Evolutionary conservation across 2,797 vertebrate genomes (phyloP).

Genomic region (Chloroceryle inda): DNA sequence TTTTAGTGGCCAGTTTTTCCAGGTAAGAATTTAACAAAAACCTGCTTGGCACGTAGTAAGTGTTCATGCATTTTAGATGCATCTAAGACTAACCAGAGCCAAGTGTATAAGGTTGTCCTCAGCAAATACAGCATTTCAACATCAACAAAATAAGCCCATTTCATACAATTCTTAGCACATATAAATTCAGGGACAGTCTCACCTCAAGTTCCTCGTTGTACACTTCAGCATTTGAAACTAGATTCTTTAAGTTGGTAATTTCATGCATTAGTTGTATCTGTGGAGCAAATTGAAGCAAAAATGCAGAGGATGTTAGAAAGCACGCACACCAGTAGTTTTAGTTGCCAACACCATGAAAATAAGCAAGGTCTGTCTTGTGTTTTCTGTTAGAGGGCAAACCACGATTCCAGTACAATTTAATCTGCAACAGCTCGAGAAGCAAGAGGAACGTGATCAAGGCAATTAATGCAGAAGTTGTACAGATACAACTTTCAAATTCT

Average conservation of each 20-base stretch:
- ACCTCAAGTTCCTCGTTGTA: slow-evolving; percentile 88
- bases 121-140: background rate
- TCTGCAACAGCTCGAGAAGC: background rate
- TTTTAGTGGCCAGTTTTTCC: background rate
- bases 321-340: slow-evolving; percentile 40
- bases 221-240: slow-evolving; percentile 80
- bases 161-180: background rate
- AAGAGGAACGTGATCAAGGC: background rate
- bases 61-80: background rate
- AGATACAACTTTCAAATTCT: background rate
- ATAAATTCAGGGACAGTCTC: slow-evolving; percentile 53
- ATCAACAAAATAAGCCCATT: background rate
- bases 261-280: slow-evolving; percentile 88
- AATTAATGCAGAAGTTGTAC: background rate
- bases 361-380: background rate
- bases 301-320: slow-evolving; percentile 64
- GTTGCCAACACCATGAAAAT: slow-evolving; percentile 36
- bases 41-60: background rate
- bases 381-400: background rate
- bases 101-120: background rate
- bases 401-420: background rate
- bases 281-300: slow-evolving; percentile 77
- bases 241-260: slow-evolving; percentile 84
- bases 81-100: background rate
- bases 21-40: background rate